phyloP scores from a whole-genome alignment of 2,888 invertebrate species.

The Charanyca ferruginea region DNA sequence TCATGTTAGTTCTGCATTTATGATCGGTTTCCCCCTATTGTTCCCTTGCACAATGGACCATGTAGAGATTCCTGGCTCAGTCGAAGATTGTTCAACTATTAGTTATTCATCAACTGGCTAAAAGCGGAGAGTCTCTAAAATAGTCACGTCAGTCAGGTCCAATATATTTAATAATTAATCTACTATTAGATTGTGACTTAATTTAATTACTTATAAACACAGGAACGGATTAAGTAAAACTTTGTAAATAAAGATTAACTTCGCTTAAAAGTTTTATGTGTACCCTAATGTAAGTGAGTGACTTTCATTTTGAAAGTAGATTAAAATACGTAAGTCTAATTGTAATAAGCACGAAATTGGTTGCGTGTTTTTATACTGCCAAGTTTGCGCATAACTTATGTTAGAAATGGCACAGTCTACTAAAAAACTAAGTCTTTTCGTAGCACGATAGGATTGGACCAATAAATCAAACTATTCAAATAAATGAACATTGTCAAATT shows the following conservation, averaged over 20 bases:
- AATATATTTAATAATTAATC: slow-evolving; percentile 27
- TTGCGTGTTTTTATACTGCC: not conserved
- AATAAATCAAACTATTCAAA: no score
- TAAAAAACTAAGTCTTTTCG: not conserved
- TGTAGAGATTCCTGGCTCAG: not conserved
- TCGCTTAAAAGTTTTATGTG: slow-evolving; percentile 11
- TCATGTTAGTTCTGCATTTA: not conserved
- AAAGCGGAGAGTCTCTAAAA: slow-evolving; percentile 17
- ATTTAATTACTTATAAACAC: slow-evolving; percentile 2
- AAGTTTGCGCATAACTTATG: not conserved
- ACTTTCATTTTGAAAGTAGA: slow-evolving; percentile 24
- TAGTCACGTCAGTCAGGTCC: slow-evolving; percentile 30
- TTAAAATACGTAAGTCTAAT: slow-evolving; percentile 11
- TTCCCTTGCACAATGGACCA: not conserved
- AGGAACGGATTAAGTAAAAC: not conserved
- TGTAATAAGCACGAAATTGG: not conserved
- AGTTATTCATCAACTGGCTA: slow-evolving; percentile 23
- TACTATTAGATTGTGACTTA: not conserved
- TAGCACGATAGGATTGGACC: no score
- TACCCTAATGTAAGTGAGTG: slow-evolving; percentile 3
- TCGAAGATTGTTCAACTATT: slow-evolving; percentile 1
- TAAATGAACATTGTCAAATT: no score
- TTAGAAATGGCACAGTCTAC: not conserved
- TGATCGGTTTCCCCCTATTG: not conserved
- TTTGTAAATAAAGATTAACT: slow-evolving; percentile 13